Evolutionary conservation across 2,113 vertebrate genomes (phyloP), one percentile per base, ranked within the genome.

Genomic region (Cygnus buccinator): DNA sequence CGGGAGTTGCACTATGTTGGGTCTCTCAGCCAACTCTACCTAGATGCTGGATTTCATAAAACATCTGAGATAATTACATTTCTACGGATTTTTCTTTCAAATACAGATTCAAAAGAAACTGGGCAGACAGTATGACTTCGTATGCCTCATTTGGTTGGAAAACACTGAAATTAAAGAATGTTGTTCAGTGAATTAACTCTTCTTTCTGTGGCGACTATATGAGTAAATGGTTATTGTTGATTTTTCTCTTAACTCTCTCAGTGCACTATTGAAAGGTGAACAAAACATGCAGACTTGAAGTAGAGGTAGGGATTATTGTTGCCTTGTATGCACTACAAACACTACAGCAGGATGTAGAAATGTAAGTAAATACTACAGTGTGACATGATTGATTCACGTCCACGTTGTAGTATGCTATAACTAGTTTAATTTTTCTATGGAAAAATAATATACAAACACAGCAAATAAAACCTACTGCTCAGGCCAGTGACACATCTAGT

Each of bases 401-500:
- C 67, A 54, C n/a, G 3, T 65, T 73, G 20, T 85, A 70, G 21
- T 70, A 19, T 67, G 55, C 31, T 59, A 3, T 68, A 68, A 52
- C 7, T 72, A 0, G 0, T 72, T 72, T 31, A 13, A 19, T 90
- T 25, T 33, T 83, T 81, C 52, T 86, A 14, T 2, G 1, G 65
- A 59, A 80, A 66, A 91, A 18, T 17, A 41, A 19, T 76, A 62
- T 63, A 46, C 48, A 25, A 59, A 48, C 28, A 43, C 31, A 67
- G 57, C 59, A 84, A 71, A 77, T 29, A 22, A 9, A 50, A 61
- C 23, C 37, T 84, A 19, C 37, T 63, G 16, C 41, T 80, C 3
- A 3, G 6, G 62, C 25, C 17, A 3, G 1, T 7, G 1, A 6
- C 1, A 0, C 74, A 35, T 62, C 41, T 67, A 43, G 31, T 46